A percentile compares a stretch with the other conserved stretches of the same genome.
These are phyloP conservation scores for Euura lappo DNA, from an alignment of 1,140 invertebrate genomes.

Conservation along the genomic window DNA sequence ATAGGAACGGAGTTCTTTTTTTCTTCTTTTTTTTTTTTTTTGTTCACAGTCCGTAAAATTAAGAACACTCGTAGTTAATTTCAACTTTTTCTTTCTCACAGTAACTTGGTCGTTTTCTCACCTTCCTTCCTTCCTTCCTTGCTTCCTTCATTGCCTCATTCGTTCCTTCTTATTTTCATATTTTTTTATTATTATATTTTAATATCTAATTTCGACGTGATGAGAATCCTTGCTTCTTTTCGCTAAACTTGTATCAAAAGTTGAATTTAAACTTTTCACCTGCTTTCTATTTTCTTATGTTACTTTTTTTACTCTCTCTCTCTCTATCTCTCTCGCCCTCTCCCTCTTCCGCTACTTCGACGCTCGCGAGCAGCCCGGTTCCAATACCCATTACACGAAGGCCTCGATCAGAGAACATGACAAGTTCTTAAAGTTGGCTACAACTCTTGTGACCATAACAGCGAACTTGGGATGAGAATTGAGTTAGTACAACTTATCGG, in stretches of 20 bases:
- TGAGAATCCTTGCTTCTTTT: neutral
- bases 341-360: neutral
- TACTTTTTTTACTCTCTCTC: no score
- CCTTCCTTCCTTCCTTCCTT: neutral
- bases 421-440: slow-evolving; percentile 3
- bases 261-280: slow-evolving; percentile 4
- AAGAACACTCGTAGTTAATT: slow-evolving; percentile 4
- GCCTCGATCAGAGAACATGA: slow-evolving; percentile 3
- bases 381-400: slow-evolving; percentile 6
- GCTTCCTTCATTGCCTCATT: neutral
- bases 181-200: neutral
- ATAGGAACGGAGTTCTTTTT: neutral
- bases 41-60: neutral
- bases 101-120: neutral
- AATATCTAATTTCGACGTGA: neutral
- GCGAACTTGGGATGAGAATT: neutral
- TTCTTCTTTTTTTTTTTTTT: neutral
- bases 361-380: neutral
- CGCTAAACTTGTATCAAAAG: slow-evolving; percentile 2
- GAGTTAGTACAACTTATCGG: slow-evolving; percentile 4
- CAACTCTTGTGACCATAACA: slow-evolving; percentile 7
- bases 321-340: no score
- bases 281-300: neutral
- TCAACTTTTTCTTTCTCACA: neutral
- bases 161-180: neutral